Evolutionary conservation across 2,797 vertebrate species (phyloP).

Genomic region (Hapalemur alaotrensis): DNA sequence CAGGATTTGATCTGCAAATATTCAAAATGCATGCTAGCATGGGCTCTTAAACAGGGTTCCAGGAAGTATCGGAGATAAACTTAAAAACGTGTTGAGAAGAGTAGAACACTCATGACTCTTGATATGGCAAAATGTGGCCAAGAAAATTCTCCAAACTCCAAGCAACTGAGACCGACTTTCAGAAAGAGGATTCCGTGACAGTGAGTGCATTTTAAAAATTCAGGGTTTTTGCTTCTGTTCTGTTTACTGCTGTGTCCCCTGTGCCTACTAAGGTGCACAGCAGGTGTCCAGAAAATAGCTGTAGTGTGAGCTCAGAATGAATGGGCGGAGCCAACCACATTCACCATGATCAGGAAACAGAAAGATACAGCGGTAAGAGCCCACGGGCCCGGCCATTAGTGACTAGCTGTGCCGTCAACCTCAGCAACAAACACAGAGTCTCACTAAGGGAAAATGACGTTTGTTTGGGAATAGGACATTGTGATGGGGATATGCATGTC

Average conservation of each 20-base stretch:
- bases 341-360: background rate
- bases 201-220: fast-evolving
- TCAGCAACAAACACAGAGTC: too few species aligned
- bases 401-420: fast-evolving
- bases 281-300: fast-evolving
- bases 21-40: background rate
- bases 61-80: background rate
- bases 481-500: background rate
- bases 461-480: background rate
- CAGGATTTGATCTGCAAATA: background rate
- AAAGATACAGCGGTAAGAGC: fast-evolving
- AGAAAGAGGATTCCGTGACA: background rate
- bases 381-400: fast-evolving
- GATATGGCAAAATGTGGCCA: background rate
- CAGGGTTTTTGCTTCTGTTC: background rate
- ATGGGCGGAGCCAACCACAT: fast-evolving
- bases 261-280: background rate
- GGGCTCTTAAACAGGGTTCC: background rate
- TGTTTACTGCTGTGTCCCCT: background rate
- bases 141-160: background rate
- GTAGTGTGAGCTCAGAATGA: fast-evolving
- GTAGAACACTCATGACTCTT: background rate
- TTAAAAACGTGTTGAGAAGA: background rate
- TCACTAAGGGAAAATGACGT: background rate
- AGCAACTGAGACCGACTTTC: background rate